Percentiles rank a stretch among this genome's conserved stretches.
Evolutionary conservation across 2,797 vertebrate species (phyloP).

Genomic region (Poeciliopsis infans): DNA sequence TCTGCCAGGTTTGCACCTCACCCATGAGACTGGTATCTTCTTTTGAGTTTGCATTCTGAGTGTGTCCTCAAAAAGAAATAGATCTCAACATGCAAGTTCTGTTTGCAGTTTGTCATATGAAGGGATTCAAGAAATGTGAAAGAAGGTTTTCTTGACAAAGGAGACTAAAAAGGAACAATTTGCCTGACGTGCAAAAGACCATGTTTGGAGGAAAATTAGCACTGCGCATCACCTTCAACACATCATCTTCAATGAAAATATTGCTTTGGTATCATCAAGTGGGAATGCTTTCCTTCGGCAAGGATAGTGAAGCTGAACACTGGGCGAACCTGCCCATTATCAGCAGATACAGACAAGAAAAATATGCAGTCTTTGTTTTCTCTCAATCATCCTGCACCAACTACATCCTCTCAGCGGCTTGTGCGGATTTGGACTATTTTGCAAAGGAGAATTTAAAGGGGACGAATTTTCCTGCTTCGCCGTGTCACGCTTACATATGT

Average conservation of each 20-base stretch:
- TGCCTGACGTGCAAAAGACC: background rate
- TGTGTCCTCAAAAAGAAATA: slow-evolving; percentile 16
- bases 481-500: background rate
- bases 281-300: background rate
- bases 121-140: background rate
- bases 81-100: slow-evolving; percentile 4
- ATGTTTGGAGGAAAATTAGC: background rate
- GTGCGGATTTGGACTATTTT: background rate
- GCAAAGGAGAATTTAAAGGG: background rate
- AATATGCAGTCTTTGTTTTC: background rate
- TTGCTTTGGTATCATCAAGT: background rate
- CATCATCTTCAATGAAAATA: background rate
- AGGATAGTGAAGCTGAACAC: background rate
- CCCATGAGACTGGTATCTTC: slow-evolving; percentile 50
- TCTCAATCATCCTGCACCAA: background rate
- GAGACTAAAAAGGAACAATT: background rate
- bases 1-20: slow-evolving; percentile 55
- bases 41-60: slow-evolving; percentile 47
- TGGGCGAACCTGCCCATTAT: background rate
- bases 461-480: background rate
- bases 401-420: background rate
- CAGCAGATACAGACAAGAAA: background rate
- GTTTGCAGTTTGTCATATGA: background rate
- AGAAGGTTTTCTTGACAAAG: background rate
- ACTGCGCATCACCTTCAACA: background rate